Evolutionary conservation across 2,113 vertebrate species (phyloP).

Genomic region (Meles meles): DNA sequence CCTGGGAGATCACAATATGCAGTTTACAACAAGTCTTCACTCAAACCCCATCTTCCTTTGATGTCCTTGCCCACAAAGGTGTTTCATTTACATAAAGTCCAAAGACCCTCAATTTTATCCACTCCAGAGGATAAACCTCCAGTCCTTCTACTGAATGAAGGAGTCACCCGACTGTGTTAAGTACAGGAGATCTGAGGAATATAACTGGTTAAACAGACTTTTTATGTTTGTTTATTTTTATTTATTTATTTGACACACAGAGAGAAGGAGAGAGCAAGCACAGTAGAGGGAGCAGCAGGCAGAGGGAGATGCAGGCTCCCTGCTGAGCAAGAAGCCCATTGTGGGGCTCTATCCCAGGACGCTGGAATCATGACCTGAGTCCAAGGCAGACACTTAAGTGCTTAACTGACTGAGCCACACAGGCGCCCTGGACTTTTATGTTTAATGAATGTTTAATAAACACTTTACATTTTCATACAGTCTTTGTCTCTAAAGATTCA

Average conservation of each 20-base stretch:
- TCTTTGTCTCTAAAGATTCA: not conserved
- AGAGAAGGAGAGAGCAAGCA: no score
- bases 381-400: no score
- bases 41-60: not conserved
- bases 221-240: not conserved
- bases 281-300: no score
- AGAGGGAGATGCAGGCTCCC: no score
- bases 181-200: not conserved
- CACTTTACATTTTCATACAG: not conserved
- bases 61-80: not conserved
- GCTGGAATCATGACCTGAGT: no score
- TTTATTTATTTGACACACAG: no score
- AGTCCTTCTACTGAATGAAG: not conserved
- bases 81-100: not conserved
- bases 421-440: no score
- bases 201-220: not conserved
- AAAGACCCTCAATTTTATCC: not conserved
- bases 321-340: no score
- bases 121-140: not conserved
- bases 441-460: not conserved
- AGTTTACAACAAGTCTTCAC: not conserved
- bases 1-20: not conserved
- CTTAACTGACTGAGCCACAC: no score
- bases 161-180: not conserved
- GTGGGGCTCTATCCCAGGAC: no score